Base-by-base conservation (phyloP, 1,140 invertebrate genomes). In the Papilio polytes region DNA sequence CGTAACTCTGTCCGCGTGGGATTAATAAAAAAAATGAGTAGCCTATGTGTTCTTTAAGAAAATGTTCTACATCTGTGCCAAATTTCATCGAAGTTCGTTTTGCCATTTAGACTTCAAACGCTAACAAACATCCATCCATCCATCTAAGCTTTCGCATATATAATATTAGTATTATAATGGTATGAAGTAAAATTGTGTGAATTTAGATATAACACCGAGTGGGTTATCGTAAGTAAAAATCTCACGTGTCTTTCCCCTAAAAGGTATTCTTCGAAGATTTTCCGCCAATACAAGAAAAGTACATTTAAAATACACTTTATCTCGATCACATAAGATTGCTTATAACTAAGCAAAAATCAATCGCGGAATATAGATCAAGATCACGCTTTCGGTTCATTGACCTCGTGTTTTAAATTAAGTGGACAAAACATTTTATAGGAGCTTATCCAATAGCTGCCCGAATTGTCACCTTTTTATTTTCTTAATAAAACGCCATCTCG, bases 391-490 rank as follows among this genome's bases (percentile, higher is more conserved):
- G 26, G 63, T 66, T 66, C 63, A 3, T 66, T 66, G 26, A 66
- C 22, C 63, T 70, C 63, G 63, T 36, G 12, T 15, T 70, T 36
- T 31, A 63, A 63, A 26, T 36, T 63, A 59, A 59, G 56, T 59
- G 63, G 4, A 22, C 59, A 48, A 83, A 83, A 77, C 46, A 51
- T 76, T 79, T 59, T 78, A 53, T 80, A 77, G 46, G 48, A 12
- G 20, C 72, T 70, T 70, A 70, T 7, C 26, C 22, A 36, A 15
- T 31, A 1, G 18, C 18, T 56, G 8, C 20, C n/a, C n/a, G 8
- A 56, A 56, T 7, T 20, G 8, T 56, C 18, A 18, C n/a, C n/a
- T n/a, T n/a, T n/a, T 18, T 18, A 18, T 51, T 8, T 56, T 20
- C n/a, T 9, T 56, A 56, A 6, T 2, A 1, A 7, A 56, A n/a